Percentiles rank a stretch among this genome's conserved stretches.
These are phyloP conservation scores for Lasiommata megera DNA, from an alignment of 2,888 invertebrate genomes.

Conservation along the genomic window DNA sequence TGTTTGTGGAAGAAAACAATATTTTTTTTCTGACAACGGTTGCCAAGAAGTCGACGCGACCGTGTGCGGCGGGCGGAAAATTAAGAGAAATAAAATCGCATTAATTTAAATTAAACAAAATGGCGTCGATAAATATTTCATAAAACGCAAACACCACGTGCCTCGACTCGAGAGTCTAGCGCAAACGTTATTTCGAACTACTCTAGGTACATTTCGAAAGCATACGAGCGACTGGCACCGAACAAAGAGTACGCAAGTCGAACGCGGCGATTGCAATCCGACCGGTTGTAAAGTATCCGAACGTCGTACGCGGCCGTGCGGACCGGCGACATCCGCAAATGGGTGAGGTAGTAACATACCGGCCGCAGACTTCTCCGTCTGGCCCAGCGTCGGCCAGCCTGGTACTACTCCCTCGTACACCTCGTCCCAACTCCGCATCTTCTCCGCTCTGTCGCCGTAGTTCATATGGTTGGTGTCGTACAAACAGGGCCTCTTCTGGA, in stretches of 20 bases:
- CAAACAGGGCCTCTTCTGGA: constrained; percentile 66
- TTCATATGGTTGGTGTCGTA: constrained; percentile 68
- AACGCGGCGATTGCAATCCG: constrained; percentile 59
- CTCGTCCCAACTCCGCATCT: constrained; percentile 73
- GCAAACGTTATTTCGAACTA: constrained; percentile 57
- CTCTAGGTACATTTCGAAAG: constrained; percentile 65
- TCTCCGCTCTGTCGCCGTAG: constrained; percentile 70
- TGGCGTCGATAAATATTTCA: constrained; percentile 41
- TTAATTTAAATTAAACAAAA: constrained; percentile 41
- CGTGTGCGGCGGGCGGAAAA: background rate
- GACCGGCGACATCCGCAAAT: constrained; percentile 46
- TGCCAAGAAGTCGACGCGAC: background rate
- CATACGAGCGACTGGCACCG: constrained; percentile 48
- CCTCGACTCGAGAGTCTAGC: constrained; percentile 28
- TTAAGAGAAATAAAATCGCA: background rate
- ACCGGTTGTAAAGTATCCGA: constrained; percentile 41
- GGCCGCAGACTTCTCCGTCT: constrained; percentile 66
- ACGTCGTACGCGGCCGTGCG: constrained; percentile 36
- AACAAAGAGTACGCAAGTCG: constrained; percentile 75
- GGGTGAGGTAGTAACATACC: constrained; percentile 58
- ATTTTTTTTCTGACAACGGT: too few species aligned
- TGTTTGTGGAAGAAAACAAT: background rate
- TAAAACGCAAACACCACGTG: constrained; percentile 47
- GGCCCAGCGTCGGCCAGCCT: constrained; percentile 62
- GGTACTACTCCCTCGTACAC: constrained; percentile 72